Conservation (phyloP, 37 sponge, comb jelly and placozoan species). For the Cladorhizidae sp. region DNA sequence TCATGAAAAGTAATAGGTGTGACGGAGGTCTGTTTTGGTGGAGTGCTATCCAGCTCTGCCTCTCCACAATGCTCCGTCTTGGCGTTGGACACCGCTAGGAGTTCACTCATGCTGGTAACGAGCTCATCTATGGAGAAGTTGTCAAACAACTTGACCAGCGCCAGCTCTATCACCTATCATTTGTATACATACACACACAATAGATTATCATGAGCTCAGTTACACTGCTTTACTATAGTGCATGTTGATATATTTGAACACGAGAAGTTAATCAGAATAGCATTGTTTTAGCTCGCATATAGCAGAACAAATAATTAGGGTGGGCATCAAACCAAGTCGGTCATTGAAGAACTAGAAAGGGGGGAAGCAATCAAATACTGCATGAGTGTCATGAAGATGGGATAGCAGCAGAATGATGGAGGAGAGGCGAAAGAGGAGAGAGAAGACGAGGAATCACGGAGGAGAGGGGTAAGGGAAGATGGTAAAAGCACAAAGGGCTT, state of each 20-base stretch:
- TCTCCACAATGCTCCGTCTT: constrained; percentile 23
- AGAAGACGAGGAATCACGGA: too few relatives aligned
- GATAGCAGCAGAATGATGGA: not conserved
- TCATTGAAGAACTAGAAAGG: too few relatives aligned
- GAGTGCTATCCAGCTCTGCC: constrained; percentile 7
- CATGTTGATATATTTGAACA: too few relatives aligned
- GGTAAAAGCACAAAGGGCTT: not conserved
- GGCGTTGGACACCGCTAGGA: not conserved
- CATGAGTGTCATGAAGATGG: not conserved
- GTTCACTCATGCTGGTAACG: constrained; percentile 10
- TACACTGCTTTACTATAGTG: too few relatives aligned
- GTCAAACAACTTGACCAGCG: constrained; percentile 60
- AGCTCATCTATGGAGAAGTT: constrained; percentile 38
- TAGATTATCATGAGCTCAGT: too few relatives aligned
- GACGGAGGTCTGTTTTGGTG: not conserved
- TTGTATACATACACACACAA: not conserved
- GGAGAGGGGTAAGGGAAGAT: too few relatives aligned
- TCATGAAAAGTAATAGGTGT: not conserved
- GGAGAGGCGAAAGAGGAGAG: too few relatives aligned
- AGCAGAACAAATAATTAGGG: too few relatives aligned
- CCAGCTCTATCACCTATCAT: constrained; percentile 53
- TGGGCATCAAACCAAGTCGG: not conserved
- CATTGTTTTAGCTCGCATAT: too few relatives aligned
- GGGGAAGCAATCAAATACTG: not conserved
- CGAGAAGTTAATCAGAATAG: too few relatives aligned